Evolutionary conservation across 2,888 invertebrate genomes (phyloP), one percentile per base, ranked within the genome.

Genomic region (Agrochola litura): DNA sequence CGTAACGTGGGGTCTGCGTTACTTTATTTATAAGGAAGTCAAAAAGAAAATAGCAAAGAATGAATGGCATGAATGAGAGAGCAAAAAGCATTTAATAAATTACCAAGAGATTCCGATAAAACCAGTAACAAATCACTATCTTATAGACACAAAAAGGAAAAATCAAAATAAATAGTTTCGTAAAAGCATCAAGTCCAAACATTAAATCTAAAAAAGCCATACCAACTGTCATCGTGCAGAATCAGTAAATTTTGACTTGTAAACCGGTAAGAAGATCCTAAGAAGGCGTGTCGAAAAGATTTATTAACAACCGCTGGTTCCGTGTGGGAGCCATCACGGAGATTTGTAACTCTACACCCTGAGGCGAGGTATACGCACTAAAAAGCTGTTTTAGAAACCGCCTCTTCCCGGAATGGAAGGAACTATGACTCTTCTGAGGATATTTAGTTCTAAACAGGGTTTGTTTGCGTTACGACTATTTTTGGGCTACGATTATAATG

Each of bases 301-400:
- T 93, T 93, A 95, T 92, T 84, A 86, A 87, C 84, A 80, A 82
- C 79, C 81, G 76, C 76, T 76, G 86, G 82, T 79, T 89, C 89
- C 89, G 87, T 88, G 86, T 91, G 92, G 89, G 91, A 89, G 87
- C 88, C 89, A 91, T 92, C 90, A 87, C 76, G 77, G 80, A 89
- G 90, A 92, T 93, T 92, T 92, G 93, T 93, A 92, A 93, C 89
- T 83, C 81, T 87, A 92, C 86, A 91, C 90, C 89, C 75, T 78
- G 70, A 79, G 85, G 82, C 83, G 66, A 84, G 79, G 85, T 77
- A 84, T 86, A 83, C 82, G 81, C 85, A 82, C 86, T 86, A 91
- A 92, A 92, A 91, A 90, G 87, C 86, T 81, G 90, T 92, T 91
- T 91, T 84, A 85, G 89, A 87, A 91, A 90, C 90, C 88, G 88